phyloP scores from a whole-genome alignment of 2,113 vertebrate genomes.

The Eidolon helvum region DNA sequence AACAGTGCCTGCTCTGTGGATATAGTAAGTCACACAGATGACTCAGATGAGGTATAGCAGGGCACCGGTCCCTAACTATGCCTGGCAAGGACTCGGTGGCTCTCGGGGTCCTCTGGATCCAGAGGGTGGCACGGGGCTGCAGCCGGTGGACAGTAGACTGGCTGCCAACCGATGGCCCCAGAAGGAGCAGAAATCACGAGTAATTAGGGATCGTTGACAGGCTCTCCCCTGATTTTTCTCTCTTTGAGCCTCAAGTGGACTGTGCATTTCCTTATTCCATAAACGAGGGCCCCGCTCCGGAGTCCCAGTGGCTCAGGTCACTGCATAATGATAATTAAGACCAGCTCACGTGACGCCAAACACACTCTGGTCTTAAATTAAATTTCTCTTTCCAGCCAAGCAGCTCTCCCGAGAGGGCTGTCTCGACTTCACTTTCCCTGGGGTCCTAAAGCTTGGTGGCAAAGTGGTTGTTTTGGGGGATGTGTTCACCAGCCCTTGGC shows the following conservation, averaged over 20 bases:
- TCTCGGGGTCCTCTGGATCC: rapidly evolving
- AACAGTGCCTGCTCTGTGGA: too few species aligned
- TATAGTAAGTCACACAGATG: rapidly evolving
- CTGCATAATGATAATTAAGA: too few species aligned
- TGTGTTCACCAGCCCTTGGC: background rate
- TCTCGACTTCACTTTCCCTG: too few species aligned
- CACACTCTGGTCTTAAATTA: background rate
- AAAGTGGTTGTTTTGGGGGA: background rate
- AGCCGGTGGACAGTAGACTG: background rate
- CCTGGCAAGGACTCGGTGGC: background rate
- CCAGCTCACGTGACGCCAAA: background rate
- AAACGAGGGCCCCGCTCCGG: background rate
- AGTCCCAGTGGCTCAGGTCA: background rate
- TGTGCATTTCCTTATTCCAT: rapidly evolving
- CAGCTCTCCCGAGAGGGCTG: too few species aligned
- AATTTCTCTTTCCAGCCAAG: background rate
- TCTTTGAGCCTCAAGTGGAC: background rate
- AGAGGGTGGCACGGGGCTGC: background rate
- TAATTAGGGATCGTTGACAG: rapidly evolving
- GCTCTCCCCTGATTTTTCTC: background rate
- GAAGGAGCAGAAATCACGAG: rapidly evolving
- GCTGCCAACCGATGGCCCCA: rapidly evolving
- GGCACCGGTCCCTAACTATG: rapidly evolving
- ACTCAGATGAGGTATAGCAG: rapidly evolving
- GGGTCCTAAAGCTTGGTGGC: background rate